phyloP scores from a whole-genome alignment of 2,888 invertebrate species.

The Chydorus sphaericus region DNA sequence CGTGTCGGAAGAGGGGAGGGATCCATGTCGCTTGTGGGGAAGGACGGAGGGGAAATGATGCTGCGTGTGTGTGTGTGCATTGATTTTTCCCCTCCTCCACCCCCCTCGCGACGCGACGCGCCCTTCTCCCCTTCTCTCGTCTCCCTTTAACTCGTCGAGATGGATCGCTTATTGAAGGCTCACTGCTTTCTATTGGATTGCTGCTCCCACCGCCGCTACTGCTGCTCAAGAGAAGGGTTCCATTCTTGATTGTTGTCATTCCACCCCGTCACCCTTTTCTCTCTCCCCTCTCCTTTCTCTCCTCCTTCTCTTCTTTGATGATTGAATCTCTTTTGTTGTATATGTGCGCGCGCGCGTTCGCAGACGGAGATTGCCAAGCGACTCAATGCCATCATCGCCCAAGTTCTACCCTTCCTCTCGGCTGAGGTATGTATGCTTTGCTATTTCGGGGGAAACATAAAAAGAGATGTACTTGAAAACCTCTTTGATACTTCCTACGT shows the following conservation, averaged over 20 bases:
- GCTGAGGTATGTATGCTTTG: conserved; percentile 48
- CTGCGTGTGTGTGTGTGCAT: too few species aligned
- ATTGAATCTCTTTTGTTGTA: too few species aligned
- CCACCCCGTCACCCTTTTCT: conserved; percentile 16
- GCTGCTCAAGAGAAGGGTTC: conserved; percentile 20
- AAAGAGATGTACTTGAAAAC: neutral
- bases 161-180: conserved; percentile 15
- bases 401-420: conserved; percentile 87
- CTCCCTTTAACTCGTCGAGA: conserved; percentile 12
- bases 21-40: conserved; percentile 5
- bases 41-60: neutral
- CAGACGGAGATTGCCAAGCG: conserved; percentile 97
- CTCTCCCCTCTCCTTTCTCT: conserved; percentile 12
- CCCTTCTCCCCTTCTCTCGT: conserved; percentile 6
- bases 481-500: too few species aligned
- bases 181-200: conserved; percentile 12
- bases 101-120: conserved; percentile 8
- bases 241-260: conserved; percentile 16
- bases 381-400: conserved; percentile 87
- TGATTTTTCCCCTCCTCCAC: conserved; percentile 14
- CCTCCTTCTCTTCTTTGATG: too few species aligned
- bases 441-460: too few species aligned
- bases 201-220: conserved; percentile 19
- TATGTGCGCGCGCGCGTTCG: too few species aligned
- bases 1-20: conserved; percentile 4